Evolutionary conservation across 2,113 vertebrate genomes (phyloP).

Genomic region (Fregata magnificens): DNA sequence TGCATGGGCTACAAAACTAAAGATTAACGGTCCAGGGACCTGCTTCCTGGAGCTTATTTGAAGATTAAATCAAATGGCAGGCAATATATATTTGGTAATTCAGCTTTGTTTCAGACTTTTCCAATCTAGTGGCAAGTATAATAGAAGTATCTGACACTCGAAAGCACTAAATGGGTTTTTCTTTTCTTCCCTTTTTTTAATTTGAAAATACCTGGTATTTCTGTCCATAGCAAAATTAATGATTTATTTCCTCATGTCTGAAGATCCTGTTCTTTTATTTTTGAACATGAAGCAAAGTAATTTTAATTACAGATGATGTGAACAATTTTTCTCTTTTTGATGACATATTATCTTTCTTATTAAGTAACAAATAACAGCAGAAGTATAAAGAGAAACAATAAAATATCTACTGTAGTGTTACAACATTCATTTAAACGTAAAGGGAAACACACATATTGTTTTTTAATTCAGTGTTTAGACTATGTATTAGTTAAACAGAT

Average conservation of each 20-base stretch:
- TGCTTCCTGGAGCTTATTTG: constrained; percentile 78
- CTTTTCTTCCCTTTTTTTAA: background rate
- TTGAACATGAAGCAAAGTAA: constrained; percentile 43
- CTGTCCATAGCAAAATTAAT: constrained; percentile 55
- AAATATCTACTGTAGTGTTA: constrained; percentile 1
- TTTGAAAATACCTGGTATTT: constrained; percentile 43
- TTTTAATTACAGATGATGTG: constrained; percentile 58
- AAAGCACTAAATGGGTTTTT: constrained; percentile 41
- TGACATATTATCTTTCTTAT: constrained; percentile 34
- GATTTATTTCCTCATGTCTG: constrained; percentile 56
- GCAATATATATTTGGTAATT: constrained; percentile 77
- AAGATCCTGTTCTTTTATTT: constrained; percentile 49
- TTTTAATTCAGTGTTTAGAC: constrained; percentile 59
- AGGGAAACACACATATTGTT: constrained; percentile 19
- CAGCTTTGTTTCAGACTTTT: constrained; percentile 69
- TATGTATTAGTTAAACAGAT: constrained; percentile 59
- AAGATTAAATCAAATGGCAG: constrained; percentile 84
- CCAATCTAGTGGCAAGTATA: constrained; percentile 40
- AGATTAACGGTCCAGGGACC: constrained; percentile 79
- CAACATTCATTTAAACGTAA: constrained; percentile 43
- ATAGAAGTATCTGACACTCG: constrained; percentile 60
- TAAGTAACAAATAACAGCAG: constrained; percentile 4
- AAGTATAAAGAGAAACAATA: constrained; percentile 40
- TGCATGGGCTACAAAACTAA: constrained; percentile 80
- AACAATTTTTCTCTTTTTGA: constrained; percentile 11